Conservation (phyloP, 2,888 invertebrate species). For the Hypomecis punctinalis region DNA sequence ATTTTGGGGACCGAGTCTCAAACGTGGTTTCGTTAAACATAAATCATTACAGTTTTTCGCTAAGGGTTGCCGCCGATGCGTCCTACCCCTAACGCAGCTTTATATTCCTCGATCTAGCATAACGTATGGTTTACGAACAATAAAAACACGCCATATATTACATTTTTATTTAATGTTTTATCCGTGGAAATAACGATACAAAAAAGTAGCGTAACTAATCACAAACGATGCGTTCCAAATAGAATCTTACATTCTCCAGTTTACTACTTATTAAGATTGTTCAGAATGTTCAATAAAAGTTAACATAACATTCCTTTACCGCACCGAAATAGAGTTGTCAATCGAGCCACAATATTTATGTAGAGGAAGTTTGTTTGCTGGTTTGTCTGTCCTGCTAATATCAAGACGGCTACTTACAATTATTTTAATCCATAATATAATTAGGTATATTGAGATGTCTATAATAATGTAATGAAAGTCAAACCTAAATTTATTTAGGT, state of each 20-base stretch:
- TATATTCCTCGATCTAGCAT: slow-evolving; percentile 51
- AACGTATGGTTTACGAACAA: slow-evolving; percentile 46
- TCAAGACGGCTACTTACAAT: too few relatives aligned
- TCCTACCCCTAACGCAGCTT: slow-evolving; percentile 49
- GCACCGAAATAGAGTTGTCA: slow-evolving; percentile 36
- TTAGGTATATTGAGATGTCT: too few relatives aligned
- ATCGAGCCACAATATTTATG: slow-evolving; percentile 9
- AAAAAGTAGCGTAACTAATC: slow-evolving; percentile 36
- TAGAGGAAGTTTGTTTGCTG: not conserved
- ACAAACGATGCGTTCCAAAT: slow-evolving; percentile 24
- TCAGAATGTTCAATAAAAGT: slow-evolving; percentile 27
- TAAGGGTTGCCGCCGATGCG: slow-evolving; percentile 47
- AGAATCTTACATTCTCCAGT: slow-evolving; percentile 27
- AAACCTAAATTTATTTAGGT: too few relatives aligned
- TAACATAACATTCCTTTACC: slow-evolving; percentile 28
- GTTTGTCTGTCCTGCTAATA: not conserved
- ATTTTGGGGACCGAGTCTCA: not conserved
- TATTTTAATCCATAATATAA: too few relatives aligned
- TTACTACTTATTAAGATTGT: slow-evolving; percentile 34
- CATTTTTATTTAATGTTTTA: slow-evolving; percentile 39
- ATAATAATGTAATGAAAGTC: too few relatives aligned
- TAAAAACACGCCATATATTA: slow-evolving; percentile 47
- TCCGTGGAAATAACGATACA: slow-evolving; percentile 20
- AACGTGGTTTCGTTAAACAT: slow-evolving; percentile 30
- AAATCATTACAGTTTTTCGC: slow-evolving; percentile 57